These are phyloP conservation scores for Paracanthobrama guichenoti DNA, from an alignment of 2,113 vertebrate genomes.

Conservation along the genomic window DNA sequence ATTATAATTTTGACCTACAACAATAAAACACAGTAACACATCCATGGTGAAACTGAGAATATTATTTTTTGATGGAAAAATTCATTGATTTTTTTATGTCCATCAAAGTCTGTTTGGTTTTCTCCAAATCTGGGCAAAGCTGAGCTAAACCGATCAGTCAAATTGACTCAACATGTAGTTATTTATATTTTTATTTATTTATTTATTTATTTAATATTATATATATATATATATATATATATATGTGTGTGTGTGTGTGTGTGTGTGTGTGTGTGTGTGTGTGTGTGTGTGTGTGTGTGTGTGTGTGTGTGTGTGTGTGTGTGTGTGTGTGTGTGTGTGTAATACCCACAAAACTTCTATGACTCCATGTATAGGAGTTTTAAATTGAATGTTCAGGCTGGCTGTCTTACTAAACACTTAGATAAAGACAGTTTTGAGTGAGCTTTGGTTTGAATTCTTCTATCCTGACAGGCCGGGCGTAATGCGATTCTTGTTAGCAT, in stretches of 20 bases:
- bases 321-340: not conserved
- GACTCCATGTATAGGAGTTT: not conserved
- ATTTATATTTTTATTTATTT: not conserved
- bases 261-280: too few relatives aligned
- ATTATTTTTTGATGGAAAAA: not conserved
- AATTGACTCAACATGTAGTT: not conserved
- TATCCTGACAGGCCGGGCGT: not conserved
- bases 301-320: not conserved
- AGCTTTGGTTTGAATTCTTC: slow-evolving; percentile 42
- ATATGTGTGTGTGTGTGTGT: too few relatives aligned
- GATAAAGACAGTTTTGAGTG: slow-evolving; percentile 7
- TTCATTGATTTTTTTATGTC: too few relatives aligned
- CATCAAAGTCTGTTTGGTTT: not conserved
- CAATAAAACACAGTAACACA: not conserved
- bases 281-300: too few relatives aligned
- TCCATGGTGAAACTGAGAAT: not conserved
- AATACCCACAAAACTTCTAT: not conserved
- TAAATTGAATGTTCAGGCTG: not conserved
- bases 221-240: too few relatives aligned
- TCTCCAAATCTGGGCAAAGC: not conserved
- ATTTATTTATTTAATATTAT: too few relatives aligned
- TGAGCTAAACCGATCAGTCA: not conserved
- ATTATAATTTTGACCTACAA: not conserved
- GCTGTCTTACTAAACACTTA: not conserved
- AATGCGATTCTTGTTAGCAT: slow-evolving; percentile 39